These are phyloP conservation scores for Melipona bicolor DNA, from an alignment of 2,888 invertebrate genomes.

Conservation along the genomic window DNA sequence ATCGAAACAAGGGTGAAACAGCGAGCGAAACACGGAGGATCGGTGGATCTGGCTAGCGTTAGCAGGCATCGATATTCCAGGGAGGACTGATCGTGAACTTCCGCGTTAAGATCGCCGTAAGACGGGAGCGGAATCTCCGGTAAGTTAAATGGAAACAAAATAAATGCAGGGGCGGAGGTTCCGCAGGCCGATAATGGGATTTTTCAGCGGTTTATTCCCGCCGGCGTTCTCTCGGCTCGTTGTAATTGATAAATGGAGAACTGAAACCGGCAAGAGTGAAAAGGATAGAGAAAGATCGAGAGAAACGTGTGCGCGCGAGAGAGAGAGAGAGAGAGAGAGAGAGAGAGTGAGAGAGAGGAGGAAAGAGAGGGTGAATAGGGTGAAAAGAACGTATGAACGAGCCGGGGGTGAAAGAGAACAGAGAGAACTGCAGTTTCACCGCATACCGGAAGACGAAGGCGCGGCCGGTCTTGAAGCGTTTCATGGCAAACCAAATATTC, in stretches of 20 bases:
- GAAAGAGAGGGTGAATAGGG: background rate
- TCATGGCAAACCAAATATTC: constrained; percentile 77
- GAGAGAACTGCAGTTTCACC: constrained; percentile 67
- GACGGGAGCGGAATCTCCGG: constrained; percentile 24
- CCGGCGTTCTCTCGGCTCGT: constrained; percentile 55
- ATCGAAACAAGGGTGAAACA: background rate
- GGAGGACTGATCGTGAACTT: constrained; percentile 40
- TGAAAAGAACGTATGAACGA: constrained; percentile 24
- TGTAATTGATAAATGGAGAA: constrained; percentile 71
- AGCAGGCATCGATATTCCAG: constrained; percentile 30
- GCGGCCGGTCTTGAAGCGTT: constrained; percentile 74
- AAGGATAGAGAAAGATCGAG: background rate
- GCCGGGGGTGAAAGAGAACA: constrained; percentile 40
- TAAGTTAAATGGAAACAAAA: constrained; percentile 63
- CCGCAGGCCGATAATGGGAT: constrained; percentile 61
- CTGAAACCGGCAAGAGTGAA: constrained; percentile 13
- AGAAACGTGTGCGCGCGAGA: no score
- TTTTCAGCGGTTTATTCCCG: constrained; percentile 67
- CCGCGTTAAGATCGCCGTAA: constrained; percentile 23
- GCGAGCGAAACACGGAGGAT: background rate
- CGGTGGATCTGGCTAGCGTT: background rate
- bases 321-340: background rate
- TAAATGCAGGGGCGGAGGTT: constrained; percentile 52
- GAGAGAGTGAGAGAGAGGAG: background rate
- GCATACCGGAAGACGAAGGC: constrained; percentile 78